Base-by-base conservation (phyloP, 2,797 vertebrate species). In the Pitangus sulphuratus region DNA sequence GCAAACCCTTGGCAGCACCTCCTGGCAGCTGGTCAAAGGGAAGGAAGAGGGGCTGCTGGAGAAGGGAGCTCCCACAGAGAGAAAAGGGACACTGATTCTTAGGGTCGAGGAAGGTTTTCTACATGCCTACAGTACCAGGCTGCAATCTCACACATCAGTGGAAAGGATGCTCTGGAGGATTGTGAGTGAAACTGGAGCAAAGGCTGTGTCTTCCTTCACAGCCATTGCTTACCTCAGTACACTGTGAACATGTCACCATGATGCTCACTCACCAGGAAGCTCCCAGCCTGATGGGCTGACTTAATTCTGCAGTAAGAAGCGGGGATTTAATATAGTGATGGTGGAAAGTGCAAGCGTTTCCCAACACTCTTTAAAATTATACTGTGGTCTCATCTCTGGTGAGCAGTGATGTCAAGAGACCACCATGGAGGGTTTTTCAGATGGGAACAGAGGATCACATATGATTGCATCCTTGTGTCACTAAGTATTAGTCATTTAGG, bases 171-270 rank as follows among this genome's bases (percentile, higher is more conserved):
- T 37, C 6, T 11, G 2, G 65, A 54, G 24, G 0, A 0, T 1
- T 69, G 62, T 5, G 26, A 53, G 33, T 31, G 45, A 51, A 30
- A 28, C 10, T 15, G 31, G 45, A 58, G n/a, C 20, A 22, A 0
- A 1, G 33, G 16, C 16, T 58, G 39, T 45, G 30, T 21, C 56
- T 69, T 24, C 47, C 26, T 11, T 12, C 26, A n/a, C 1, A 4
- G 48, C 39, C 51, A 6, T 5, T 14, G 56, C 51, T 54, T 21
- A 15, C 39, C 60, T 45, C 0, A 0, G 33, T 14, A 2, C 22
- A 1, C 39, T 8, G 58, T 3, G 4, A 64, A 21, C 20, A 47
- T 44, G 57, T 33, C 48, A 3, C 39, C 54, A 2, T 0, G 1
- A 6, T 16, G 45, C 24, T 65, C 39, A 1, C 31, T 57, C 6